Evolutionary conservation across 2,797 vertebrate species (phyloP).

Genomic region (Lagorchestes hirsutus): DNA sequence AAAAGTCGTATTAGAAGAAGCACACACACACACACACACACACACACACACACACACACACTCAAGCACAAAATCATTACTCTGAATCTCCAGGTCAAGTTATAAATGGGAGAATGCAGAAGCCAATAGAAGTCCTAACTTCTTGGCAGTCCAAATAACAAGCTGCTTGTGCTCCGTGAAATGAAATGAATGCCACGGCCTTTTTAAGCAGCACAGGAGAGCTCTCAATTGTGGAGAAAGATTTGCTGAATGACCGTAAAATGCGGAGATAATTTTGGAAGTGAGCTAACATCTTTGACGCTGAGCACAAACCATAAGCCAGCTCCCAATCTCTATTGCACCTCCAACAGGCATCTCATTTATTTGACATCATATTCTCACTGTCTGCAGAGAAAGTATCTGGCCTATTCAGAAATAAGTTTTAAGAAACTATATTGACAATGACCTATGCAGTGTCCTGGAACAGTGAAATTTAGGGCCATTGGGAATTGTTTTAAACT

Average conservation of each 20-base stretch:
- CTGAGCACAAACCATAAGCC: conserved; percentile 47
- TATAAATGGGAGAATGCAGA: conserved; percentile 61
- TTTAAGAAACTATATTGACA: conserved; percentile 19
- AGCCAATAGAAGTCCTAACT: conserved; percentile 61
- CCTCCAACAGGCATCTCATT: conserved; percentile 17
- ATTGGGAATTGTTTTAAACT: conserved; percentile 29
- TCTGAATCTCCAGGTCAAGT: conserved; percentile 69
- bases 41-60: not conserved
- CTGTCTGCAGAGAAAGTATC: not conserved
- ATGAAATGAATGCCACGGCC: conserved; percentile 77
- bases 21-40: conserved; percentile 24
- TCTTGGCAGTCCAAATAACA: conserved; percentile 74
- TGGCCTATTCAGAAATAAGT: conserved; percentile 40
- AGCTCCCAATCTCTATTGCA: conserved; percentile 28
- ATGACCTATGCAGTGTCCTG: not conserved
- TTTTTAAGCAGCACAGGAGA: conserved; percentile 74
- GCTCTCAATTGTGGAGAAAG: conserved; percentile 71
- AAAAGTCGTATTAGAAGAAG: conserved; percentile 54
- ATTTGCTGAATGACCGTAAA: conserved; percentile 74
- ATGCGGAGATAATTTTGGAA: conserved; percentile 75
- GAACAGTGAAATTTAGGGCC: conserved; percentile 47
- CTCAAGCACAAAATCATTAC: conserved; percentile 60
- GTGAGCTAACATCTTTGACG: conserved; percentile 65
- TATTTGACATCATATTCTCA: conserved; percentile 48
- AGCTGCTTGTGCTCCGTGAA: conserved; percentile 78